A percentile compares a stretch with the other conserved stretches of the same genome.
Evolutionary conservation across 2,888 invertebrate genomes (phyloP).

Genomic region (Ellobium chinense): DNA sequence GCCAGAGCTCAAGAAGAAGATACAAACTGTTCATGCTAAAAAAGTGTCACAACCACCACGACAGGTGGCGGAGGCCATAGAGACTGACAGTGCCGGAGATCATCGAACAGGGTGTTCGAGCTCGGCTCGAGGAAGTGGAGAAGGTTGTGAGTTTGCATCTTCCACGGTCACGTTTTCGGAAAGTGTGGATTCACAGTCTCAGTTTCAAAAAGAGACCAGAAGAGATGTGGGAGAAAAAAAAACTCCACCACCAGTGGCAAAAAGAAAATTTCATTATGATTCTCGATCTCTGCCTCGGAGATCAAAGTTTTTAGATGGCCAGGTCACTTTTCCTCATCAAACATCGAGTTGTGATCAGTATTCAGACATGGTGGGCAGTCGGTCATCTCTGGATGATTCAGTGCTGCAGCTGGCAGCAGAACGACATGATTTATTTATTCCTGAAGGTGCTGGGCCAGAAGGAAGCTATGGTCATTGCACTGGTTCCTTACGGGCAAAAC

Average conservation of each 20-base stretch:
- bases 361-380: constrained; percentile 55
- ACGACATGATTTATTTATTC: constrained; percentile 58
- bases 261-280: constrained; percentile 41
- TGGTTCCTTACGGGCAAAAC: constrained; percentile 63
- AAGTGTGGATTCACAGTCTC: not conserved
- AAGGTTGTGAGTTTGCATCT: no score
- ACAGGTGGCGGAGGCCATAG: constrained; percentile 50
- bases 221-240: not conserved
- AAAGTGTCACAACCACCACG: constrained; percentile 54
- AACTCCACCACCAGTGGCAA: constrained; percentile 41
- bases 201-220: not conserved
- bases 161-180: not conserved
- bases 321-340: constrained; percentile 6
- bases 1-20: constrained; percentile 50
- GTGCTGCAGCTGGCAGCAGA: constrained; percentile 65
- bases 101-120: not conserved
- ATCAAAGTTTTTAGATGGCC: constrained; percentile 20
- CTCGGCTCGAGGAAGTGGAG: not conserved
- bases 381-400: constrained; percentile 70
- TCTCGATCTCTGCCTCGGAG: constrained; percentile 38
- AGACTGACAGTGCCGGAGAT: not conserved
- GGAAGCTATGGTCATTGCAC: constrained; percentile 56
- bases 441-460: constrained; percentile 50
- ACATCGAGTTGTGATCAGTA: constrained; percentile 8
- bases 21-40: constrained; percentile 53